Conservation (phyloP, 2,888 invertebrate species). For the Tetragonula carbonaria region DNA sequence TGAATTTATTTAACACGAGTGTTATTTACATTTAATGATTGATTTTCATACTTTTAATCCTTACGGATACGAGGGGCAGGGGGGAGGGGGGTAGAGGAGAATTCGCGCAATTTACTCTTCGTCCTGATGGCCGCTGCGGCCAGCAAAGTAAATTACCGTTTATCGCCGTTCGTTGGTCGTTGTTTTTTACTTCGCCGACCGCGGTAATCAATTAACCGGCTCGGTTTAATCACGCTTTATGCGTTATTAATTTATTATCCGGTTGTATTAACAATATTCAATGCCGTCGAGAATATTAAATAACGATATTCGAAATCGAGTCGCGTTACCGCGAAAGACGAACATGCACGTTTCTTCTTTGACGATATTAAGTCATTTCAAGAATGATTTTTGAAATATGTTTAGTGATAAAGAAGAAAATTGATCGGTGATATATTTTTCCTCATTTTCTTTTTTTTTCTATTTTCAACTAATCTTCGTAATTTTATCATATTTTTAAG, state of each 20-base stretch:
- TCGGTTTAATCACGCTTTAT: conserved; percentile 54
- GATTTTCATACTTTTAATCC: conserved; percentile 59
- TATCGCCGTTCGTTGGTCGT: conserved; percentile 39
- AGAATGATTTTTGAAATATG: neutral
- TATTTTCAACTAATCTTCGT: neutral
- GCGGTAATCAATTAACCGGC: conserved; percentile 57
- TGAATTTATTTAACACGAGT: conserved; percentile 40
- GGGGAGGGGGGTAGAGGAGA: neutral
- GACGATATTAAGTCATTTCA: neutral
- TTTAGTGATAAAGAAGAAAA: neutral
- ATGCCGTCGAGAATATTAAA: conserved; percentile 48
- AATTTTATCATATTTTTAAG: neutral
- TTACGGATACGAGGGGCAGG: conserved; percentile 7
- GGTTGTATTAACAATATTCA: conserved; percentile 51
- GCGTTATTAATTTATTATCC: conserved; percentile 61
- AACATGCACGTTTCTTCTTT: neutral
- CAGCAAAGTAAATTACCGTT: conserved; percentile 55
- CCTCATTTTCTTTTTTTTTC: neutral
- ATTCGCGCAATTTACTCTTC: conserved; percentile 46
- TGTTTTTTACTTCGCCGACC: conserved; percentile 34
- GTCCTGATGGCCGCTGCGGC: conserved; percentile 36
- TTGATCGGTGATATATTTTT: neutral
- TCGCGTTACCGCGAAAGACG: conserved; percentile 6
- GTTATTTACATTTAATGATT: conserved; percentile 55
- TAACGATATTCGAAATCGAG: conserved; percentile 36